Evolutionary conservation across 2,113 vertebrate species (phyloP).

Genomic region (Otolemur garnettii): DNA sequence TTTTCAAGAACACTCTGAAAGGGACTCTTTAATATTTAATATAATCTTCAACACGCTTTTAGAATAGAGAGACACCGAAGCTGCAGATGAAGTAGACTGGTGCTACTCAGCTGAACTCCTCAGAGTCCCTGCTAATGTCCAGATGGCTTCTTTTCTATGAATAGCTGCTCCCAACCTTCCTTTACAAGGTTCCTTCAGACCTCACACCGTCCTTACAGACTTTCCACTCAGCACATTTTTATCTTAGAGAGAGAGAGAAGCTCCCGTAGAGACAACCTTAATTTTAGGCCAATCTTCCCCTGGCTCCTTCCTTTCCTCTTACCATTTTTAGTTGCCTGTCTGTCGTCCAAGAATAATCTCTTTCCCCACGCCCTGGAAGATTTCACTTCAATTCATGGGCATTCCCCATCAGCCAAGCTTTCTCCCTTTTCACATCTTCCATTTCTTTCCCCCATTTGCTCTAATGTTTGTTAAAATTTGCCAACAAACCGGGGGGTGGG

Average conservation of each 20-base stretch:
- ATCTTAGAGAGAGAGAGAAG: not conserved
- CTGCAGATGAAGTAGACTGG: not conserved
- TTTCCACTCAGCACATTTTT: not conserved
- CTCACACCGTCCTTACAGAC: not conserved
- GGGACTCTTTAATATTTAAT: conserved; percentile 14
- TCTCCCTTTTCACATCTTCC: not conserved
- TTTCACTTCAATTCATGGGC: not conserved
- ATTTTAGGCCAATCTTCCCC: not conserved
- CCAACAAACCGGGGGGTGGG: not conserved
- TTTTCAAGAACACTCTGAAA: conserved; percentile 45
- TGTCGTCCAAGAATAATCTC: not conserved
- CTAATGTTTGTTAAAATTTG: not conserved
- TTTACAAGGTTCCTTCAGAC: not conserved
- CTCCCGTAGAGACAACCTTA: not conserved
- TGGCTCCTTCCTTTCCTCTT: not conserved
- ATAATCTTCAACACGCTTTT: conserved; percentile 14
- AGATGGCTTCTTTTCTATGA: not conserved
- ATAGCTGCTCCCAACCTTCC: not conserved
- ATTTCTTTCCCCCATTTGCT: not conserved
- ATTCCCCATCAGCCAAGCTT: not conserved
- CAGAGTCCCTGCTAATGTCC: not conserved
- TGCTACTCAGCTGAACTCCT: conserved; percentile 14
- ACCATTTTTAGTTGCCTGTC: not conserved
- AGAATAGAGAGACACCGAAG: not conserved
- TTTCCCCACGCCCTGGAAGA: not conserved